Conservation (phyloP, 1,140 invertebrate species). For the Rhopalosiphum maidis region DNA sequence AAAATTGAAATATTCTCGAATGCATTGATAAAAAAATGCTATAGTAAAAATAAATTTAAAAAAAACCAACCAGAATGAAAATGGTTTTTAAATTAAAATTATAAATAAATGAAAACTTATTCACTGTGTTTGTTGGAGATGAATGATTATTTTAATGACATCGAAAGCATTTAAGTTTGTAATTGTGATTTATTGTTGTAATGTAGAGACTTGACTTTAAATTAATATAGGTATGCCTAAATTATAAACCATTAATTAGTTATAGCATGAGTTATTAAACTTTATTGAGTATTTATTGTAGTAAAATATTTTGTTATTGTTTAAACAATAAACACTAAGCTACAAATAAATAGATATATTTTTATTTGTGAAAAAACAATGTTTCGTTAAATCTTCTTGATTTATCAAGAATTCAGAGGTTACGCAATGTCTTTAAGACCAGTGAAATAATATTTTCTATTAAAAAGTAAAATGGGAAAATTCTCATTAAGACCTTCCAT, state of each 20-base stretch:
- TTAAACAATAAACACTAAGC: background rate
- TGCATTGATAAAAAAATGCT: background rate
- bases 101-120: background rate
- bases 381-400: background rate
- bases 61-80: background rate
- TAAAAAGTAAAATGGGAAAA: conserved; percentile 33
- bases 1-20: background rate
- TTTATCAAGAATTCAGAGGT: background rate
- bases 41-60: background rate
- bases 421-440: background rate
- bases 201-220: background rate
- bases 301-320: background rate
- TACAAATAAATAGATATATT: background rate
- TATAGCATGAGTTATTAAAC: background rate
- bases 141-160: background rate
- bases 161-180: background rate
- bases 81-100: background rate
- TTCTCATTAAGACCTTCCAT: conserved; percentile 18
- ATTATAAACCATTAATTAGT: background rate
- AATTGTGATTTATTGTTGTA: background rate
- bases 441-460: conserved; percentile 2
- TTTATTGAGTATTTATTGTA: background rate
- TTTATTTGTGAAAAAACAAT: background rate
- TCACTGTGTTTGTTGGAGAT: background rate
- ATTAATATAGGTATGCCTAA: background rate